These are phyloP conservation scores for Agelastica alni DNA, from an alignment of 2,888 invertebrate species.

Conservation along the genomic window DNA sequence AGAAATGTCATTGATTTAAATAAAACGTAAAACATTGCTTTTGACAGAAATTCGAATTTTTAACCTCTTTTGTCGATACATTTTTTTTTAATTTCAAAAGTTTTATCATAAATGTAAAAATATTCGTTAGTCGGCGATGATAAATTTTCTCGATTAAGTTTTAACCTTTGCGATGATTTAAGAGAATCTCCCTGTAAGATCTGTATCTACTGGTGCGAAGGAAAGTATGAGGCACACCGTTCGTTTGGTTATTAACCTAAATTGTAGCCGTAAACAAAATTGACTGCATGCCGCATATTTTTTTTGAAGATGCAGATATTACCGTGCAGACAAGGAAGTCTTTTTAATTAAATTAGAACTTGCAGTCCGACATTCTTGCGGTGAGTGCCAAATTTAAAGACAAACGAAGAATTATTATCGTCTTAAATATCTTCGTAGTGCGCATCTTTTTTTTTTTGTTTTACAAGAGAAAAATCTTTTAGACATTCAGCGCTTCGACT, in stretches of 20 bases:
- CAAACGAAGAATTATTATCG: background rate
- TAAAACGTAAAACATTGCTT: too few relatives aligned
- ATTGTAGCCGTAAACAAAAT: conserved; percentile 19
- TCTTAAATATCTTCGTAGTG: background rate
- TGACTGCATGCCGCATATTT: conserved; percentile 3
- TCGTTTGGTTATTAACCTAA: conserved; percentile 22
- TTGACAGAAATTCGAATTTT: too few relatives aligned
- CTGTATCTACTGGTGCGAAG: conserved; percentile 16
- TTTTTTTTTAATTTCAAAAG: background rate
- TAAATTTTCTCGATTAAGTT: background rate
- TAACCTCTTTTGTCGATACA: too few relatives aligned
- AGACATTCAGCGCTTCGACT: too few relatives aligned
- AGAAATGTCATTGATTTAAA: too few relatives aligned
- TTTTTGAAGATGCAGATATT: background rate
- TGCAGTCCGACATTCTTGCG: conserved; percentile 1
- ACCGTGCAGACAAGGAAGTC: conserved; percentile 4
- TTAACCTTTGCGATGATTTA: background rate
- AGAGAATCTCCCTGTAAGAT: background rate
- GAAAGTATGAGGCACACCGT: conserved; percentile 24
- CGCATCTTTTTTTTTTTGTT: too few relatives aligned
- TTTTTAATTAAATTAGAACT: conserved; percentile 7
- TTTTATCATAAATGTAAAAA: background rate
- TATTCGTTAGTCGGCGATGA: background rate
- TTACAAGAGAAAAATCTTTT: too few relatives aligned
- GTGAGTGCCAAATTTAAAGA: background rate